Evolutionary conservation across 2,797 vertebrate species (phyloP).

Genomic region (Sebastes glaucus): DNA sequence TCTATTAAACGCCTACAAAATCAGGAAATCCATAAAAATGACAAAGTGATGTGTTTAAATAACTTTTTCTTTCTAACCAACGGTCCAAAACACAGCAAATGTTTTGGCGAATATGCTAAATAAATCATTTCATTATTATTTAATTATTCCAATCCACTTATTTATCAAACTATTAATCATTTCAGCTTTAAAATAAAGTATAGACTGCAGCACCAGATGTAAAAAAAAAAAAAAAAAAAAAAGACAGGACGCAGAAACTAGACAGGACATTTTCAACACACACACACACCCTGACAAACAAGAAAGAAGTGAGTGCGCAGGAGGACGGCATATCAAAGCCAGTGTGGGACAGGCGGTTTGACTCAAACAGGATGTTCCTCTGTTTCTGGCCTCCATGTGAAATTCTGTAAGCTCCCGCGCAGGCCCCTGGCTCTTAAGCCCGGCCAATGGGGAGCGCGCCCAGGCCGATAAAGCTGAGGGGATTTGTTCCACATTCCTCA

Average conservation of each 20-base stretch:
- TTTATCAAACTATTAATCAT: not conserved
- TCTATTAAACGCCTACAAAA: not conserved
- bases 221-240: not conserved
- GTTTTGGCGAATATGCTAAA: not conserved
- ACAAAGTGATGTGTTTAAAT: not conserved
- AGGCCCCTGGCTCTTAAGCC: constrained; percentile 72
- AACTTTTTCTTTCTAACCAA: not conserved
- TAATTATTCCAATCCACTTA: not conserved
- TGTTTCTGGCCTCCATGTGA: constrained; percentile 82
- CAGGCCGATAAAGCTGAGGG: constrained; percentile 79
- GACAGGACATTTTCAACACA: constrained; percentile 15
- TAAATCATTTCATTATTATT: not conserved
- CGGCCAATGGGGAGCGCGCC: constrained; percentile 71
- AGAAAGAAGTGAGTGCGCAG: constrained; percentile 46
- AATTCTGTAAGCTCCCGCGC: constrained; percentile 80
- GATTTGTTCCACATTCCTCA: constrained; percentile 87
- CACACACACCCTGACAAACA: constrained; percentile 53
- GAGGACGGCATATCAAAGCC: constrained; percentile 73
- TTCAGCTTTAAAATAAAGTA: not conserved
- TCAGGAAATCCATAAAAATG: not conserved
- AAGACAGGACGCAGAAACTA: not conserved
- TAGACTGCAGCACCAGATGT: not conserved
- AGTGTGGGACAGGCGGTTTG: constrained; percentile 67
- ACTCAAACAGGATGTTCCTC: constrained; percentile 83
- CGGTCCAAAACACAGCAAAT: not conserved